Evolutionary conservation across 2,113 vertebrate genomes (phyloP), one percentile per base, ranked within the genome.

Genomic region (Catharus bicknelli): DNA sequence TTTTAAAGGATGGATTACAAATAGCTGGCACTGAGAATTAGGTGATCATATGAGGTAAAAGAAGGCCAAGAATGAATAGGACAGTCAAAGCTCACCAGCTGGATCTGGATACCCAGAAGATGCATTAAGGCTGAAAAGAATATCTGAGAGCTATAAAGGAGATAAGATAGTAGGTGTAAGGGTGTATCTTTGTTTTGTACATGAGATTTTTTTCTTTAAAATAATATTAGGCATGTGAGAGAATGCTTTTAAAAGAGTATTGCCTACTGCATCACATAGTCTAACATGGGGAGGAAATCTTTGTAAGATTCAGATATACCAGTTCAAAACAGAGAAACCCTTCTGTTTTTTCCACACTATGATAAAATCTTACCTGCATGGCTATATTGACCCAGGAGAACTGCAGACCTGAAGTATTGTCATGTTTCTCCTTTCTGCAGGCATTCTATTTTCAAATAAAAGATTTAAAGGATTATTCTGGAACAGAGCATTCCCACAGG

Each of bases 401-500:
- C 42, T 80, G 74, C 47, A 73, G n/a, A 62, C 47, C 12, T 16
- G 2, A 76, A 78, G 67, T 47, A 66, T 48, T 69, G 67, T 57
- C 30, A 72, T 10, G n/a, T 32, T 48, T 72, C 57, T 94, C 58
- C 79, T 76, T 87, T 63, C 75, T 89, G 58, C 59, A 76, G 58
- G 40, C 14, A 66, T 85, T 82, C 54, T 88, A 19, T 50, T 93
- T 88, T 62, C 90, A 42, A 90, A 94, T 42, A 77, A 93, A 91
- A 78, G 50, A 85, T 88, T 88, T 85, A 85, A 90, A 83, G 53
- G 75, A 93, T 80, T 94, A 58, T 88, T 95, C 54, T 77, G 79
- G 91, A 94, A 78, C 50, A 89, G 82, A 91, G 66, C 62, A 87
- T 93, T 90, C 87, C 74, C 84, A 94, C 84, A 94, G 90, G 90